A percentile compares a stretch with the other conserved stretches of the same genome.
These are phyloP conservation scores for Drosophila carrolli DNA, from an alignment of 1,140 invertebrate genomes.

Conservation along the genomic window DNA sequence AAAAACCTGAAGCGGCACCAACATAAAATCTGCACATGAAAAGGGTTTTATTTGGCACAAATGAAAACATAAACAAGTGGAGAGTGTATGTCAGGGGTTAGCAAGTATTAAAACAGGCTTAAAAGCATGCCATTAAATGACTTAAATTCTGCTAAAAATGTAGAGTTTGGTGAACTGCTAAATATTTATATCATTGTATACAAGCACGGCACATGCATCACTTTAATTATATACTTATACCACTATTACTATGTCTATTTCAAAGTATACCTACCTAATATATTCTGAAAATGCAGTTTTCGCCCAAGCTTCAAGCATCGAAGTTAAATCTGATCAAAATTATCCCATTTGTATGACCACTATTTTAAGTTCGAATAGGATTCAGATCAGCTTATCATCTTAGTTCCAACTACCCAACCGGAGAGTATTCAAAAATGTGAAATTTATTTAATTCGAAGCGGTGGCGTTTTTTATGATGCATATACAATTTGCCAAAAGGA, in stretches of 20 bases:
- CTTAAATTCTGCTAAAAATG: neutral
- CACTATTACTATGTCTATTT: no score
- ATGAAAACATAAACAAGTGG: conserved; percentile 67
- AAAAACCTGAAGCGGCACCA: conserved; percentile 44
- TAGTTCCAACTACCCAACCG: neutral
- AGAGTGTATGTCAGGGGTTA: conserved; percentile 14
- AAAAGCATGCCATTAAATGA: neutral
- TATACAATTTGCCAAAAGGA: conserved; percentile 74
- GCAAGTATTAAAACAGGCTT: conserved; percentile 12
- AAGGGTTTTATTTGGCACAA: conserved; percentile 62
- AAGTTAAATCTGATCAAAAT: no score
- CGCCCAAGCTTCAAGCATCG: no score
- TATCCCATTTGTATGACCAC: no score
- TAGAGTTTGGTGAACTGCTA: no score
- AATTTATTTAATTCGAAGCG: conserved; percentile 70
- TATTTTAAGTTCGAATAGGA: neutral
- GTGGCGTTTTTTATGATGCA: conserved; percentile 60
- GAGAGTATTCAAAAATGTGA: conserved; percentile 59
- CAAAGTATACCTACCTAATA: no score
- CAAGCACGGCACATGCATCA: no score
- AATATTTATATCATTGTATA: no score
- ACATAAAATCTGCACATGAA: conserved; percentile 72
- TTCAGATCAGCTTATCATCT: neutral
- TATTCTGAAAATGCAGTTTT: no score
- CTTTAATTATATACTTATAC: no score